Evolutionary conservation across 2,113 vertebrate species (phyloP), one percentile per base, ranked within the genome.

Genomic region (Meles meles): DNA sequence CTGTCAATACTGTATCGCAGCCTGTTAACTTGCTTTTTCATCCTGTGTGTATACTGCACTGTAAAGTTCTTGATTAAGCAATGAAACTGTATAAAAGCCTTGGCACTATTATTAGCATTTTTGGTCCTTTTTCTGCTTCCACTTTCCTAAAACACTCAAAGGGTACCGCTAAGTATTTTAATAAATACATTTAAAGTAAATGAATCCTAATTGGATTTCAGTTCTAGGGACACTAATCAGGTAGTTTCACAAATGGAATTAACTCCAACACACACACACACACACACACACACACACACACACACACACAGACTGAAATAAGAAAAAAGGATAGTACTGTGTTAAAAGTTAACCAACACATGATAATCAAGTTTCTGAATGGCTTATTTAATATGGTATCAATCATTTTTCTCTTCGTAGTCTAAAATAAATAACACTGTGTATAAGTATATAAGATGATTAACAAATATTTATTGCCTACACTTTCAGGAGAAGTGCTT

Each of bases 161-260:
- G 61, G 6, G 11, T 96, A 6, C 6, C 97, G 86, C 85, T 39
- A 80, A 76, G 91, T 79, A 95, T 82, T 84, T 97, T 88, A 79
- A 91, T 49, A 98, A 87, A 96, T 7, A 97, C 88, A 84, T 9
- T n/a, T 97, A 93, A 25, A 42, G 42, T 83, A 57, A 77, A 77
- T 98, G 93, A 96, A 97, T 83, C 55, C 10, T 96, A 97, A 94
- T 74, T 97, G 49, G 5, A 97, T 98, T 98, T 96, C 18, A 96
- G 57, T 94, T 71, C 85, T 94, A 93, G 79, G 85, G 0, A 93
- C 94, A n/a, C 81, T 96, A 96, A 96, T 97, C 83, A 97, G 83
- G 94, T 44, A 96, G 81, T 94, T 88, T 97, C 39, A 12, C 14
- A 97, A 94, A 82, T 77, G 0, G 25, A 61, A 94, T 76, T 90